Base-by-base conservation (phyloP, 1,140 invertebrate species). In the Lordiphosa collinella region DNA sequence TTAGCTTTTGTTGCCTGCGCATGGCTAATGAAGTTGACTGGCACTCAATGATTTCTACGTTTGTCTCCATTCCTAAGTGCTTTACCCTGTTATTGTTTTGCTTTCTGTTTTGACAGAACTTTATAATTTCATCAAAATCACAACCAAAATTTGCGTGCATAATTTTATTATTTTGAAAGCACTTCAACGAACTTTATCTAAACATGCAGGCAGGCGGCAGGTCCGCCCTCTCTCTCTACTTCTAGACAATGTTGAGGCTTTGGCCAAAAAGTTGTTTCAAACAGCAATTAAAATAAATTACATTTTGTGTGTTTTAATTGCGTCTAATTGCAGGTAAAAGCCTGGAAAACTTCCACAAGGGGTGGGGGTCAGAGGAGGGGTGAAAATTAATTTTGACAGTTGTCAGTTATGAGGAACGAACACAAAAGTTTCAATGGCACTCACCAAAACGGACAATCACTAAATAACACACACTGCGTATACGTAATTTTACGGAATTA, bases 211-310 rank as follows among this genome's bases (percentile, higher is more conserved):
- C 51, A 55, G 55, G 48, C 65, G 44, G 46, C 38, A 67, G 4
- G 18, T 4, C 18, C n/a, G n/a, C n/a, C n/a, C n/a, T n/a, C n/a
- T n/a, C 37, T 53, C 16, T 8, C 22, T 34, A 25, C 13, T 12
- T 18, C 32, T 35, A 22, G 14, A 32, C 43, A 59, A 50, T 53
- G 63, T 65, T 64, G 59, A 58, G 59, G 68, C 60, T 70, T 62
- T 51, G 44, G 47, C 49, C 59, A 62, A 64, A 72, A 79, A 78
- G 76, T 80, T 80, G 76, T 80, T 80, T 67, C 32, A 63, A 80
- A 80, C 75, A 80, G 75, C 75, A 80, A 80, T 80, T 80, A 80
- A 80, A 80, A 80, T 82, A 80, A 80, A 80, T 80, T 80, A 80
- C 76, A 75, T 80, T 80, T 80, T 82, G 71, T 61, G 61, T 82